Conservation (phyloP, 1,140 invertebrate genomes). For the Apis cerana region DNA sequence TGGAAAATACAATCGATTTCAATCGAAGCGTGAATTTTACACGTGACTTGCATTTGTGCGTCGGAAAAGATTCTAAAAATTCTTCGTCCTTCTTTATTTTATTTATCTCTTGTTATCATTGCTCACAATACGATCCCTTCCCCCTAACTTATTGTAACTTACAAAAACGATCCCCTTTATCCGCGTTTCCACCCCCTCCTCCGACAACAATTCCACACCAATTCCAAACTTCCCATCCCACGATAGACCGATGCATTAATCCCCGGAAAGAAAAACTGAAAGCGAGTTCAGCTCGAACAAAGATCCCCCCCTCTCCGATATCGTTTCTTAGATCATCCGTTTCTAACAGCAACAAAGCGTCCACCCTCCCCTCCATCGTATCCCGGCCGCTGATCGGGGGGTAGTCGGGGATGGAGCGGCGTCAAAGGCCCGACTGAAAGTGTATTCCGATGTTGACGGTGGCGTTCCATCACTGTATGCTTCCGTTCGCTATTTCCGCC, state of each 20-base stretch:
- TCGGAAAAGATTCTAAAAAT: too few species aligned
- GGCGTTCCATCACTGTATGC: constrained; percentile 32
- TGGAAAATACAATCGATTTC: too few species aligned
- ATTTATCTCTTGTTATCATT: too few species aligned
- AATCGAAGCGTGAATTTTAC: too few species aligned
- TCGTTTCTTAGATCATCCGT: constrained; percentile 16
- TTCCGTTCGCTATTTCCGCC: constrained; percentile 15
- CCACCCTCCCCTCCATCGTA: neutral
- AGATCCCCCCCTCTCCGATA: neutral
- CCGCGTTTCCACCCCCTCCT: neutral
- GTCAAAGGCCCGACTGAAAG: constrained; percentile 5
- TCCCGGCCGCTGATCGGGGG: constrained; percentile 16
- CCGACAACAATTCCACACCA: neutral
- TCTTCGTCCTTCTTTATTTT: too few species aligned
- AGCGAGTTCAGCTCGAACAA: neutral
- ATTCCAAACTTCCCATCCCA: neutral
- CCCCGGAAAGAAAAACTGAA: too few species aligned
- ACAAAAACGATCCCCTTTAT: neutral
- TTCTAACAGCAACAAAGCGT: neutral
- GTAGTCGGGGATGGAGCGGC: neutral
- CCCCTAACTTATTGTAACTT: too few species aligned
- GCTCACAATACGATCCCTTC: too few species aligned
- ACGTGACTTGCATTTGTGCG: too few species aligned
- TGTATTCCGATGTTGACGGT: constrained; percentile 9
- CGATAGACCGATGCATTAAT: neutral